These are phyloP conservation scores for Chrysoperla carnea DNA, from an alignment of 1,140 invertebrate genomes.

Conservation along the genomic window DNA sequence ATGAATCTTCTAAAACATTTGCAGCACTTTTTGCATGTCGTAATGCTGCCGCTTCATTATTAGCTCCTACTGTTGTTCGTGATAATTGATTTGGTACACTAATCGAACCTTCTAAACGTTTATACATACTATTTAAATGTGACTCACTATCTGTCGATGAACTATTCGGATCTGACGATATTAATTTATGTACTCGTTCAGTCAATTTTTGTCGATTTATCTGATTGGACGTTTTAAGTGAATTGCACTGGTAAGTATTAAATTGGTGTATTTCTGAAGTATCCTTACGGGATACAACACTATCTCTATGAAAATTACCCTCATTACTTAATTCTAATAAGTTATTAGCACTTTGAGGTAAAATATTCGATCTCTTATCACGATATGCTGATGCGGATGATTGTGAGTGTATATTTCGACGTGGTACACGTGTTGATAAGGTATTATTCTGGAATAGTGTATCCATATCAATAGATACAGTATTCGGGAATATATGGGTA, in stretches of 20 bases:
- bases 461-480: slow-evolving; percentile 7
- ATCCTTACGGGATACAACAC: neutral
- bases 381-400: neutral
- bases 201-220: slow-evolving; percentile 24
- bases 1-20: slow-evolving; percentile 29
- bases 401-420: neutral
- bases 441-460: neutral
- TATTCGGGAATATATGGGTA: slow-evolving; percentile 30
- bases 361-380: neutral
- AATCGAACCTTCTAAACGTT: slow-evolving; percentile 31
- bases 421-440: neutral
- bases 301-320: neutral
- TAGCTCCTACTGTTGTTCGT: slow-evolving; percentile 7
- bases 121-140: slow-evolving; percentile 22
- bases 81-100: slow-evolving; percentile 39
- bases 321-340: neutral
- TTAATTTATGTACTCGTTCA: slow-evolving; percentile 28
- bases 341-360: no score
- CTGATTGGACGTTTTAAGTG: slow-evolving; percentile 1
- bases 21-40: slow-evolving; percentile 41
- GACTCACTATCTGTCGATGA: slow-evolving; percentile 30
- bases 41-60: slow-evolving; percentile 12
- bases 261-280: neutral
- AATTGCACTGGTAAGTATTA: neutral
- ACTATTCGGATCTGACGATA: slow-evolving; percentile 29